A percentile compares a stretch with the other conserved stretches of the same genome.
These are phyloP conservation scores for Chloroceryle inda DNA, from an alignment of 2,797 vertebrate species.

Conservation along the genomic window DNA sequence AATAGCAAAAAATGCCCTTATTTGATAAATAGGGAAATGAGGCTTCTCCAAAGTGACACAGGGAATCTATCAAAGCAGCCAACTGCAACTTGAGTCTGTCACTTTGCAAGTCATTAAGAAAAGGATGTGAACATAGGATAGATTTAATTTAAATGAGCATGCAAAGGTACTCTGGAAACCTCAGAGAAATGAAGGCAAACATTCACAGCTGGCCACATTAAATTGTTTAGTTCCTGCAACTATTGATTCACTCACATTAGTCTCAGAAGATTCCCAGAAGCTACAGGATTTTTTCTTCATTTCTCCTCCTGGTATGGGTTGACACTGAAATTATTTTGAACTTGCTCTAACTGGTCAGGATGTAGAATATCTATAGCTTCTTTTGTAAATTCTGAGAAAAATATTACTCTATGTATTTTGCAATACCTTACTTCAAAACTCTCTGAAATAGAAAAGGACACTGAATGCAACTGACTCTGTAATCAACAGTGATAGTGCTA, in stretches of 20 bases:
- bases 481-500: rapidly evolving
- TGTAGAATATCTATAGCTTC: neutral
- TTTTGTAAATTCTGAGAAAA: neutral
- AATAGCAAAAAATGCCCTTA: neutral
- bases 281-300: neutral
- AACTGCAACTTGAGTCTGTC: neutral
- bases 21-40: neutral
- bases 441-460: neutral
- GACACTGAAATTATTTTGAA: neutral
- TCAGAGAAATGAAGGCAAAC: neutral
- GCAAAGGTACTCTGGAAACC: neutral
- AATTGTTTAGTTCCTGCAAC: neutral
- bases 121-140: rapidly evolving
- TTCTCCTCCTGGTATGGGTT: neutral
- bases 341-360: neutral
- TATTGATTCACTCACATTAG: neutral
- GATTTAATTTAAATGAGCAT: neutral
- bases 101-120: neutral
- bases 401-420: neutral
- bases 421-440: neutral
- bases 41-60: neutral
- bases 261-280: neutral
- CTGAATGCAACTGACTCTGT: neutral
- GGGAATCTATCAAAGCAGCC: neutral
- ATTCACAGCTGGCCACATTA: neutral